Conservation (phyloP, 92 coral and sea anemone genomes). For the Pocillopora grandis region DNA sequence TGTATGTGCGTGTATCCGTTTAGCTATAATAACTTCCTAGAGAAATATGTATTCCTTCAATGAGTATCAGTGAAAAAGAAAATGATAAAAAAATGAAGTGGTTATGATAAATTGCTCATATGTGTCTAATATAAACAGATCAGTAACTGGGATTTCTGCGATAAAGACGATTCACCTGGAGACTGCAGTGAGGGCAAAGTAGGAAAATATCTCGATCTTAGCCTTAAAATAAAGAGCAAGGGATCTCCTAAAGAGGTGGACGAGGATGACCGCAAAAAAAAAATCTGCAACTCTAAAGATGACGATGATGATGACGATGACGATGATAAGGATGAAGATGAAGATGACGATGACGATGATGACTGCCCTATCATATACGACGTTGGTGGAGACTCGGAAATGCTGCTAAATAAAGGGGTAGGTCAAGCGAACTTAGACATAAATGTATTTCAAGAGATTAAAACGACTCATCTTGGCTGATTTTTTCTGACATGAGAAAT, state of each 20-base stretch:
- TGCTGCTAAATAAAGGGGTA: slow-evolving; percentile 37
- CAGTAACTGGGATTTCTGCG: slow-evolving; percentile 37
- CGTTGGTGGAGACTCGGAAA: slow-evolving; percentile 39
- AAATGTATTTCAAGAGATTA: too few relatives aligned
- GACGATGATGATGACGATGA: slow-evolving; percentile 16
- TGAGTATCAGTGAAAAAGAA: too few relatives aligned
- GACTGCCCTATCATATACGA: slow-evolving; percentile 13
- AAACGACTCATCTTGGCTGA: too few relatives aligned
- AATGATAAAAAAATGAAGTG: not conserved
- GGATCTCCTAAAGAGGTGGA: slow-evolving; percentile 17
- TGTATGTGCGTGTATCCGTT: too few relatives aligned
- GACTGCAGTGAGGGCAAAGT: slow-evolving; percentile 20
- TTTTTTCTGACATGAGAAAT: too few relatives aligned
- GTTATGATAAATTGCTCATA: not conserved
- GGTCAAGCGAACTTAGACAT: not conserved
- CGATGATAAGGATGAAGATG: slow-evolving; percentile 7
- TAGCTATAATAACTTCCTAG: too few relatives aligned
- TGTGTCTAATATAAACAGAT: not conserved
- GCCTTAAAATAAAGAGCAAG: slow-evolving; percentile 25
- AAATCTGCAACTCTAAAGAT: slow-evolving; percentile 18
- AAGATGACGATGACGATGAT: slow-evolving; percentile 34
- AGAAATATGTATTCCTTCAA: too few relatives aligned
- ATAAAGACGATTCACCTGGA: not conserved
- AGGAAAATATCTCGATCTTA: slow-evolving; percentile 25
- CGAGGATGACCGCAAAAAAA: slow-evolving; percentile 32